Base-by-base conservation (phyloP, 1,140 invertebrate species). In the Rhagoletis pomonella region DNA sequence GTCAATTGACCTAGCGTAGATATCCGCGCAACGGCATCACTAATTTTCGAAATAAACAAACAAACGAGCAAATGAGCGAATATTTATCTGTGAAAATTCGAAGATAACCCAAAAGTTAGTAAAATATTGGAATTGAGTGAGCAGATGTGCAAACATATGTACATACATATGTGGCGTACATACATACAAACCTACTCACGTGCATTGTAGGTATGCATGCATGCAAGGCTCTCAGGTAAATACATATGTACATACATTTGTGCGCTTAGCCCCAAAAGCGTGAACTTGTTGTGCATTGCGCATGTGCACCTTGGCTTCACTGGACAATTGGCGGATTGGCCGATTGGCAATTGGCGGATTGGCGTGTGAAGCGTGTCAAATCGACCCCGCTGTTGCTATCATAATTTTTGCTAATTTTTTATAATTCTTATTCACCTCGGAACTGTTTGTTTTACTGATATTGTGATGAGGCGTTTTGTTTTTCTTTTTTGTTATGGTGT, bases 331-430 rank as follows among this genome's bases (percentile, higher is more conserved):
- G 29, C 12, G 64, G 3, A 29, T 67, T 42, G 19, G 5, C 29
- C 39, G 64, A 67, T 39, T 14, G 47, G n/a, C 50, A 2, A 67
- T 67, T 14, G 73, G n/a, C 4, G 50, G 44, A n/a, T 81, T 81
- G 47, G 73, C 73, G 73, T 81, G 73, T 29, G 47, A 58, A 81
- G 73, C 73, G 73, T 81, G 73, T 81, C 17, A 50, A 55, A 81
- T 81, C 2, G 50, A 42, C 44, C 4, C 7, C 47, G 44, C 4
- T 50, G 69, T 17, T 50, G 42, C 69, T 73, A 73, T 47, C 69
- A 73, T 73, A 73, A 73, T 73, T 14, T 55, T 81, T 81, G n/a
- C 73, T n/a, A 50, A 77, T 77, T 77, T 29, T 62, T 81, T 81
- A 81, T 42, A 55, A 55, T 3, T 55, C 73, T 19, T 14, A 81